These are phyloP conservation scores for Nipponacmea schrenckii DNA, from an alignment of 2,888 invertebrate species.

Conservation along the genomic window DNA sequence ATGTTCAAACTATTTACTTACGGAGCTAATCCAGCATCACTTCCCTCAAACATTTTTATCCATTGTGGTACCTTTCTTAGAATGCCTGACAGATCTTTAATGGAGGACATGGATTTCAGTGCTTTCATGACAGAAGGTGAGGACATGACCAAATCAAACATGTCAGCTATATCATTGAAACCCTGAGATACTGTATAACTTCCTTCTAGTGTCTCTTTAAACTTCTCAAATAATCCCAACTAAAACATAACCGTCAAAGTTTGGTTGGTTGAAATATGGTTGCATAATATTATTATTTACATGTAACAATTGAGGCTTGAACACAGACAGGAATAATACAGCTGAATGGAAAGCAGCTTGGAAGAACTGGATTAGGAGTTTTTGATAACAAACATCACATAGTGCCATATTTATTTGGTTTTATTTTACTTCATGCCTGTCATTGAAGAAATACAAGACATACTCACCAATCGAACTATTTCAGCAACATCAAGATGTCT, in stretches of 20 bases:
- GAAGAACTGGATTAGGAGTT: too few species aligned
- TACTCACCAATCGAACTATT: conserved; percentile 49
- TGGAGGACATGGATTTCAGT: conserved; percentile 28
- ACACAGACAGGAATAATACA: too few species aligned
- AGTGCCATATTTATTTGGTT: too few species aligned
- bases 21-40: background rate
- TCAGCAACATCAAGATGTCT: conserved; percentile 47
- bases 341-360: too few species aligned
- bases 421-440: too few species aligned
- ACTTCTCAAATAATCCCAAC: conserved; percentile 29
- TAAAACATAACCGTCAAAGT: background rate
- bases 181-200: conserved; percentile 13
- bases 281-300: too few species aligned
- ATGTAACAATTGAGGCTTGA: too few species aligned
- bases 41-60: conserved; percentile 17
- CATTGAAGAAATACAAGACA: too few species aligned
- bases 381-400: too few species aligned
- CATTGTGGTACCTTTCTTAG: conserved; percentile 31
- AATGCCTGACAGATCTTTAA: conserved; percentile 34
- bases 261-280: too few species aligned
- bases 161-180: conserved; percentile 41
- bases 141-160: conserved; percentile 44
- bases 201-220: conserved; percentile 25
- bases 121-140: conserved; percentile 31
- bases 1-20: conserved; percentile 8